These are phyloP conservation scores for Sorex maritimensis DNA, from an alignment of 2,797 vertebrate genomes.

Conservation along the genomic window DNA sequence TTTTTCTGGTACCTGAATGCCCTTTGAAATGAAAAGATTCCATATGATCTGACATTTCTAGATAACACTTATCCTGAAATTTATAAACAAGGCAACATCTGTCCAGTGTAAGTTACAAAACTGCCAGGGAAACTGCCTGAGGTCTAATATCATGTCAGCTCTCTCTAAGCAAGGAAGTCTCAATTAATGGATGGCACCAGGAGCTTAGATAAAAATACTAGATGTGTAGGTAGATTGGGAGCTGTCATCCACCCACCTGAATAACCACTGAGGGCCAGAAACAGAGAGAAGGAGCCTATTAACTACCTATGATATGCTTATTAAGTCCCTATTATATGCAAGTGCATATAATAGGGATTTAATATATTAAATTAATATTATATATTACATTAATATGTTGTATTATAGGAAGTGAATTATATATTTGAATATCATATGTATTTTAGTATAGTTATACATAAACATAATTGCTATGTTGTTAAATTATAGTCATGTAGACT, in stretches of 20 bases:
- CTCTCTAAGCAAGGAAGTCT: not conserved
- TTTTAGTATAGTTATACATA: not conserved
- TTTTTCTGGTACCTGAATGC: no score
- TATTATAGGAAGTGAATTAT: not conserved
- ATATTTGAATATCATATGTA: not conserved
- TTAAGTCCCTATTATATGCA: not conserved
- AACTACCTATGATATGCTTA: not conserved
- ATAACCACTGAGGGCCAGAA: not conserved
- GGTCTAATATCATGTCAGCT: slow-evolving; percentile 3
- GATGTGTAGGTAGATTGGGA: not conserved
- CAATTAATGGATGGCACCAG: no score
- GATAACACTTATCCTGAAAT: not conserved
- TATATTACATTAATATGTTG: not conserved
- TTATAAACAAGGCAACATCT: not conserved
- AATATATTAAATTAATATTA: slow-evolving; percentile 37
- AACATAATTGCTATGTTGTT: slow-evolving; percentile 5
- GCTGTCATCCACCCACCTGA: not conserved
- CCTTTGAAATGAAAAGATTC: slow-evolving; percentile 34
- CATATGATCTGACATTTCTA: not conserved
- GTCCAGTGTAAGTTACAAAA: not conserved
- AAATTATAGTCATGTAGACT: slow-evolving; percentile 20
- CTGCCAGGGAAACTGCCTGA: not conserved
- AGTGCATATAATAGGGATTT: not conserved
- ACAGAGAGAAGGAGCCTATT: not conserved
- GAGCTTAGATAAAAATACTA: not conserved